Evolutionary conservation across 2,797 vertebrate species (phyloP).

Genomic region (Phrynocephalus forsythii): DNA sequence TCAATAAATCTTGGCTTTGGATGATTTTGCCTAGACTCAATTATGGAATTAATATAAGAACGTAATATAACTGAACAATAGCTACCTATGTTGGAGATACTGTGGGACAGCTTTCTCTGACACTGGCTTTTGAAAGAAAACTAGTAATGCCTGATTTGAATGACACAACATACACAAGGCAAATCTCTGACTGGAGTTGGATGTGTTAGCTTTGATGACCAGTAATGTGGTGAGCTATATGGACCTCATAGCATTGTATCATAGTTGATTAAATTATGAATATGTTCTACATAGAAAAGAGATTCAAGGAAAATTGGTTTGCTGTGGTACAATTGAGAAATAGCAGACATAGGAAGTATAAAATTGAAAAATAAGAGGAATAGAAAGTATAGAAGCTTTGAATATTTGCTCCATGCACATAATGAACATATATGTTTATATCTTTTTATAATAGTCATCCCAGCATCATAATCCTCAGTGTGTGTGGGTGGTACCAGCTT

Average conservation of each 20-base stretch:
- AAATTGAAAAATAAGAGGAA: too few relatives aligned
- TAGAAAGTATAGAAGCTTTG: not conserved
- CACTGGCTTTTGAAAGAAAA: too few relatives aligned
- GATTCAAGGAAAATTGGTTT: not conserved
- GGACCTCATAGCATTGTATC: not conserved
- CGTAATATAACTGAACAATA: not conserved
- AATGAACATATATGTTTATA: slow-evolving; percentile 32
- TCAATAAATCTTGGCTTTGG: too few relatives aligned
- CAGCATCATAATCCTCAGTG: slow-evolving; percentile 94
- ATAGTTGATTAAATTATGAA: not conserved
- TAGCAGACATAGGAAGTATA: not conserved
- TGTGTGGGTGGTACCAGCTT: slow-evolving; percentile 98
- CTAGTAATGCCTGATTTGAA: not conserved
- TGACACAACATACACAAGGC: not conserved
- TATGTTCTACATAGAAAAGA: not conserved
- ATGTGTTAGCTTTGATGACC: too few relatives aligned
- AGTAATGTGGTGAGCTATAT: not conserved
- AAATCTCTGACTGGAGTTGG: too few relatives aligned
- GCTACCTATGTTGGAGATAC: not conserved
- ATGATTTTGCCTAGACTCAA: not conserved
- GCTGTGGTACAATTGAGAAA: not conserved
- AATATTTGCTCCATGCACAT: not conserved
- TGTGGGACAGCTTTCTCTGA: not conserved
- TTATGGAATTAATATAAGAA: not conserved
- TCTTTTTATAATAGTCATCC: slow-evolving; percentile 86